Evolutionary conservation across 2,113 vertebrate species (phyloP), one percentile per base, ranked within the genome.

Genomic region (Puma concolor): DNA sequence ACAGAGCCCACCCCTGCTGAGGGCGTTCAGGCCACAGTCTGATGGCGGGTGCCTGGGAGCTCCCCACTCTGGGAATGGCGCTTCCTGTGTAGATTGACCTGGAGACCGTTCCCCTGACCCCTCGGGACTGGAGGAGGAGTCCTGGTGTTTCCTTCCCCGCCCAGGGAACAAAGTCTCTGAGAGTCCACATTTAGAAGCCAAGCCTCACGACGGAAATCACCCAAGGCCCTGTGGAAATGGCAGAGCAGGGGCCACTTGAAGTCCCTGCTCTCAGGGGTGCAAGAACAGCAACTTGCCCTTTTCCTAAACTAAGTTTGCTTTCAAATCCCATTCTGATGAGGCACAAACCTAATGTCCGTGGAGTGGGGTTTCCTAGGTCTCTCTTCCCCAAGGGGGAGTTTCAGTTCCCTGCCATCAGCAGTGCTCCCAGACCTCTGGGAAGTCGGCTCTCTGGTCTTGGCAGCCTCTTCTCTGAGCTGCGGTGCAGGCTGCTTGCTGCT

Each of bases 171-270:
- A 19, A 3, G 15, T 23, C 80, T 16, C 29, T 41, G 90, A 25
- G 36, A 36, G 44, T 31, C 29, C 0, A 0, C 12, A 1, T n/a
- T 60, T 17, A 15, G 80, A 63, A 76, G 54, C 54, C 5, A 14
- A 5, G 19, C 33, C 54, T 69, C 2, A 1, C 0, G 4, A 1
- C 0, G 1, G 11, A 11, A 48, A 7, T 7, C 10, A 33, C 1
- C 41, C 48, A 77, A 52, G 44, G 38, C 38, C 72, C 17, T 17
- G 0, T 1, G 90, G 57, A 36, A n/a, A n/a, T 2, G 3, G 3
- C 25, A 2, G 0, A 16, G 13, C 27, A 60, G 38, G 15, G 0
- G 4, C 16, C 52, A 25, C 92, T 77, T 12, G 7, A 15, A 9
- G 12, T 14, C 25, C 25, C 12, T 12, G 10, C 21, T 15, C n/a